Base-by-base conservation (phyloP, 2,888 invertebrate species). In the Ferrisia virgata region DNA sequence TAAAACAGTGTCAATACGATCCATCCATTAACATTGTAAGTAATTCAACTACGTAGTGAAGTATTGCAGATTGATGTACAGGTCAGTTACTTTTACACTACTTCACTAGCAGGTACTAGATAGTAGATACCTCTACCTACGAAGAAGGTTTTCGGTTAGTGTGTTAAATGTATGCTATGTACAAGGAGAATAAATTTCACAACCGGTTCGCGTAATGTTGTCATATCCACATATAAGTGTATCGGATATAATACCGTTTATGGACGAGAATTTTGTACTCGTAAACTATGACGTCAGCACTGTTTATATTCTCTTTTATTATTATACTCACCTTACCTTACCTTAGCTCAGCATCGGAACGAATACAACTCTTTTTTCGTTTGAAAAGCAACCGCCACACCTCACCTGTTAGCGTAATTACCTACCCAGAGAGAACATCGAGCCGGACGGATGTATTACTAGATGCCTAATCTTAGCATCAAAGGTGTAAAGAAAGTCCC, bases 401-500 rank as follows among this genome's bases (percentile, higher is more conserved):
- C 72, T 76, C 18, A 36, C 36, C 36, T n/a, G 72, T 76, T 36
- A 76, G 72, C 72, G 72, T 76, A 76, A 36, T 76, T 76, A 33
- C 72, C 22, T 58, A 58, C 58, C 25, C 11, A 13, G 47, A 3
- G 4, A 13, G 47, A 3, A 3, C n/a, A n/a, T n/a, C 1, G 47
- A 3, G 15, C 15, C 47, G n/a, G n/a, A n/a, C 18, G n/a, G 4
- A 47, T 2, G 40, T 2, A 8, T 11, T n/a, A 13, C 5, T 2
- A 47, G 47, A n/a, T 47, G 47, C 47, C 11, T 47, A 47, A 47
- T 47, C n/a, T 47, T 3, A 13, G 43, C 18, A 47, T n/a, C 2
- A 4, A 13, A 47, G 47, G 47, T 58, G 58, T 25, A 39, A 39
- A 39, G 39, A 39, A n/a, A n/a, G n/a, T n/a, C n/a, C n/a, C n/a